Conservation (phyloP, 1,140 invertebrate species). For the Maconellicoccus hirsutus region DNA sequence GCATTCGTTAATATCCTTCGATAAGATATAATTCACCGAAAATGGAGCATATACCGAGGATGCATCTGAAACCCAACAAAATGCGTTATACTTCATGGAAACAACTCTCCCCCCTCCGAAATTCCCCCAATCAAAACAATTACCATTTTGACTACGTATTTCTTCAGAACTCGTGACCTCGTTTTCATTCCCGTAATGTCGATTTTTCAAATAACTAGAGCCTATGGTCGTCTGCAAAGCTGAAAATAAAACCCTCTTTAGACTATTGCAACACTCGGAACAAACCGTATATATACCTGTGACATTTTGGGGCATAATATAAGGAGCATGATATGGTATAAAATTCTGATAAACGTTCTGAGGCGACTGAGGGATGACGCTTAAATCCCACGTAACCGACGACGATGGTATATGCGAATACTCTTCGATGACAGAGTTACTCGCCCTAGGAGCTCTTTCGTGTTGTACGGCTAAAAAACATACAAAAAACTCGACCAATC, state of each 20-base stretch:
- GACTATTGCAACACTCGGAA: too few species aligned
- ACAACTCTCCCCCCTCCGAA: too few species aligned
- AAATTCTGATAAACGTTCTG: not conserved
- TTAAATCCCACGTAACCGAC: slow-evolving; percentile 35
- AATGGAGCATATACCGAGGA: not conserved
- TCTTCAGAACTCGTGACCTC: slow-evolving; percentile 63
- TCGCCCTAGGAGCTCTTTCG: slow-evolving; percentile 61
- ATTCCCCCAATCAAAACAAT: too few species aligned
- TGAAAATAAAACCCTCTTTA: not conserved
- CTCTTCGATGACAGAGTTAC: slow-evolving; percentile 20
- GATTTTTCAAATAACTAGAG: not conserved
- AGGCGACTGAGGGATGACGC: slow-evolving; percentile 29
- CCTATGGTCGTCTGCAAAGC: not conserved
- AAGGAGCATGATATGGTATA: not conserved
- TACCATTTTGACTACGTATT: slow-evolving; percentile 30
- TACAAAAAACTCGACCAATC: not conserved
- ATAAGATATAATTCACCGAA: slow-evolving; percentile 34
- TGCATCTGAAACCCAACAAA: not conserved
- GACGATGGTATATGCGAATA: slow-evolving; percentile 34
- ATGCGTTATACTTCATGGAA: too few species aligned
- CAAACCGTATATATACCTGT: not conserved
- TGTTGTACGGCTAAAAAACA: slow-evolving; percentile 78
- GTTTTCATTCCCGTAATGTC: slow-evolving; percentile 42
- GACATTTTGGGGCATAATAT: not conserved
- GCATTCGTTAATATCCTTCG: slow-evolving; percentile 50